Evolutionary conservation across 2,888 invertebrate species (phyloP).

Genomic region (Drosophila peninsularis): DNA sequence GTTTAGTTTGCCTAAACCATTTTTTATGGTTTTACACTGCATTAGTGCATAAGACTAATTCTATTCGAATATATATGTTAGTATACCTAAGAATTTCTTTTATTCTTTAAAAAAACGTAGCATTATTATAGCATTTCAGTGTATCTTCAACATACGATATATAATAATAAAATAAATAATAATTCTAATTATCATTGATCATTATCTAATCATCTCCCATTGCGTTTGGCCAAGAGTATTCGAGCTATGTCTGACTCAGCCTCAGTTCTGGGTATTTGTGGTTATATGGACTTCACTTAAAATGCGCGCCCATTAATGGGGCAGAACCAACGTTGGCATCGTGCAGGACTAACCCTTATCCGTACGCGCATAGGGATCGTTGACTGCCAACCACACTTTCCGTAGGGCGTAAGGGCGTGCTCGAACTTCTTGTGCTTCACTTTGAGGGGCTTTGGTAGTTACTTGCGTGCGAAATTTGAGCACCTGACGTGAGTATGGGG

Average conservation of each 20-base stretch:
- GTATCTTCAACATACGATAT: too few species aligned
- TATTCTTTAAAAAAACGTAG: too few species aligned
- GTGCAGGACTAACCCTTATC: conserved; percentile 15
- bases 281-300: conserved; percentile 20
- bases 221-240: background rate
- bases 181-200: background rate
- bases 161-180: background rate
- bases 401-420: background rate
- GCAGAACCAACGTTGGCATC: conserved; percentile 20
- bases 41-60: background rate
- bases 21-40: too few species aligned
- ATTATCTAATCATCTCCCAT: background rate
- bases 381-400: background rate
- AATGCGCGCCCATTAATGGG: conserved; percentile 25
- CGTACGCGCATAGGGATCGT: background rate
- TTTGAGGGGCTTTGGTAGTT: conserved; percentile 11
- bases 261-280: background rate
- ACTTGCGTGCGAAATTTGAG: conserved; percentile 31
- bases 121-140: too few species aligned
- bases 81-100: too few species aligned
- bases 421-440: conserved; percentile 10
- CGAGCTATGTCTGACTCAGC: background rate
- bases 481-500: conserved; percentile 24
- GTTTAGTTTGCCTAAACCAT: too few species aligned
- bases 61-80: background rate